phyloP scores from a whole-genome alignment of 2,888 invertebrate genomes.

The Uloborus plumipes region DNA sequence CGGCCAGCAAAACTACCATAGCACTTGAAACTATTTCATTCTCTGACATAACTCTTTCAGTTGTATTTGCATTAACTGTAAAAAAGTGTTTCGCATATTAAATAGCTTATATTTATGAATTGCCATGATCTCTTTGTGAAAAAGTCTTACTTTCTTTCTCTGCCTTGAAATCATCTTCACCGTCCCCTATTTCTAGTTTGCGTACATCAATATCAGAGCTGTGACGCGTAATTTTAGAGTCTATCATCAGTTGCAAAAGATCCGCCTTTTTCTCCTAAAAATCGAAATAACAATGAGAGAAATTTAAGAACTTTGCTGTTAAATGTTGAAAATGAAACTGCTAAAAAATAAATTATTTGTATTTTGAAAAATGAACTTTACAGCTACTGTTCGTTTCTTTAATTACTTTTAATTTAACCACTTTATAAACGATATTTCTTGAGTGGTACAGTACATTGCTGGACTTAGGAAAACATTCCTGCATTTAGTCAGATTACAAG shows the following conservation, averaged over 20 bases:
- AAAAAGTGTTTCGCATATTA: background rate
- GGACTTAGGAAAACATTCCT: too few relatives aligned
- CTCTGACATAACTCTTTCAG: conserved; percentile 12
- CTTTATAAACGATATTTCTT: too few relatives aligned
- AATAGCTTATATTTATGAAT: too few relatives aligned
- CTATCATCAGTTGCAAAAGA: conserved; percentile 64
- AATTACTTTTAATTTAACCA: too few relatives aligned
- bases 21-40: conserved; percentile 24
- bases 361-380: background rate
- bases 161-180: conserved; percentile 11
- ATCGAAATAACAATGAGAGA: too few relatives aligned
- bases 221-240: conserved; percentile 23
- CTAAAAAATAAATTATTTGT: background rate
- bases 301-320: too few relatives aligned
- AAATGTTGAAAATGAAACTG: too few relatives aligned
- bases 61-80: conserved; percentile 8
- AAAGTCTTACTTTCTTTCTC: background rate
- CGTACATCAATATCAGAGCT: conserved; percentile 6
- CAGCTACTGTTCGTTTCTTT: too few relatives aligned
- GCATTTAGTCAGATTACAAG: too few relatives aligned
- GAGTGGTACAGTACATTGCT: too few relatives aligned
- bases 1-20: conserved; percentile 44
- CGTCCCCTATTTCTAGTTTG: conserved; percentile 42
- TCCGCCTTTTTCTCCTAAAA: conserved; percentile 34
- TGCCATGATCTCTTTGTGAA: too few relatives aligned